Conservation (phyloP, 1,140 invertebrate species). For the Spodoptera frugiperda region DNA sequence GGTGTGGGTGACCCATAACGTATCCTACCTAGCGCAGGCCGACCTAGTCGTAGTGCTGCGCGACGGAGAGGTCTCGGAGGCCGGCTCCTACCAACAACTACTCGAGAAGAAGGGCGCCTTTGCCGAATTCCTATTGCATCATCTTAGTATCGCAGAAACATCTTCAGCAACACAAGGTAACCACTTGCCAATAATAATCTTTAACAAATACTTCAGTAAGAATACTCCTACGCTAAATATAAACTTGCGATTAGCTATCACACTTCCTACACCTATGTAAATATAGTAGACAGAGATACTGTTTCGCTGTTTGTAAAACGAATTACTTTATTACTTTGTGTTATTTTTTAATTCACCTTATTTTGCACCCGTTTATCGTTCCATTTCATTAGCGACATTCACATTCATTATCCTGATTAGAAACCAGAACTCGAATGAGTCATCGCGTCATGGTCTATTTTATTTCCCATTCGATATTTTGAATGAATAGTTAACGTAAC, state of each 20-base stretch:
- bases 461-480: conserved; percentile 6
- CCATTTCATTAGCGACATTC: too few relatives aligned
- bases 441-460: too few relatives aligned
- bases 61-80: conserved; percentile 94
- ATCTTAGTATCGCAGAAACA: conserved; percentile 10
- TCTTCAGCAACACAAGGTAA: conserved; percentile 1
- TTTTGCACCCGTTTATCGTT: background rate
- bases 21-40: conserved; percentile 95
- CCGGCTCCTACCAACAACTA: conserved; percentile 89
- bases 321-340: background rate
- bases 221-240: background rate
- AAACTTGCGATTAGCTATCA: background rate
- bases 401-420: too few relatives aligned
- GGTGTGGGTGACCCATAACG: conserved; percentile 95
- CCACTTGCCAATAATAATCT: too few relatives aligned
- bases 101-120: conserved; percentile 72
- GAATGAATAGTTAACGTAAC: conserved; percentile 16
- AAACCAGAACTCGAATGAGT: too few relatives aligned
- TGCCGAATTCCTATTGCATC: conserved; percentile 51
- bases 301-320: background rate
- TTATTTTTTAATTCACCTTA: background rate
- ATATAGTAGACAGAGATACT: background rate
- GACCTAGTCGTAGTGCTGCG: conserved; percentile 96
- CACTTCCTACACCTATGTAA: background rate
- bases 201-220: too few relatives aligned